Percentiles rank a stretch among this genome's conserved stretches.
These are phyloP conservation scores for Mirounga angustirostris DNA, from an alignment of 2,113 vertebrate species.

Conservation along the genomic window DNA sequence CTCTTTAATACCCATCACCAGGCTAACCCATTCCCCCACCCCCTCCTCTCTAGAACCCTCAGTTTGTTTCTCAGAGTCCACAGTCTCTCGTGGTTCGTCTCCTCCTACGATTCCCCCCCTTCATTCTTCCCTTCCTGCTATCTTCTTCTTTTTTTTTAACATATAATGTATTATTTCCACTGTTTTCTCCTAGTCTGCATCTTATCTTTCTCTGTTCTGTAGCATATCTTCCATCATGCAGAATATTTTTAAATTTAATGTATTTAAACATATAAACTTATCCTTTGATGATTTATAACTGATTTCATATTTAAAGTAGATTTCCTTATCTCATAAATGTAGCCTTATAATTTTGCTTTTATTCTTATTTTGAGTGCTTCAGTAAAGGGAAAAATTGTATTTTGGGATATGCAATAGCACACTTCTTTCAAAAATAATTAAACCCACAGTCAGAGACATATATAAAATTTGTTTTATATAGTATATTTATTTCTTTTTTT, in stretches of 20 bases:
- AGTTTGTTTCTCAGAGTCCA: too few species aligned
- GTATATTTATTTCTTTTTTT: neutral
- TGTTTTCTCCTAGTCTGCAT: neutral
- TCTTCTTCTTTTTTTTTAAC: too few species aligned
- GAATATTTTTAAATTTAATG: neutral
- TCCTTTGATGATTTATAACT: neutral
- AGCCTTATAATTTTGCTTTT: neutral
- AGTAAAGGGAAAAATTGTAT: neutral
- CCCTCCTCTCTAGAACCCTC: too few species aligned
- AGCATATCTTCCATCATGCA: neutral
- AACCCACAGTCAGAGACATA: neutral
- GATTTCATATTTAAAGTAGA: neutral
- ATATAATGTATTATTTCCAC: neutral
- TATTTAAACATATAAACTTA: neutral
- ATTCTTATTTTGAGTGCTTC: neutral
- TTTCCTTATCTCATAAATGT: neutral
- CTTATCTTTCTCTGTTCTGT: neutral
- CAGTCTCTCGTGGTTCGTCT: too few species aligned
- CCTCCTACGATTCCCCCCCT: too few species aligned
- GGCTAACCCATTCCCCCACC: too few species aligned
- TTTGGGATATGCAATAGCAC: neutral
- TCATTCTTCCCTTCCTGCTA: too few species aligned
- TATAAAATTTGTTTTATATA: neutral
- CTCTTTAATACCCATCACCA: too few species aligned
- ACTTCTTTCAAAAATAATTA: neutral